Conservation (phyloP, 2,113 vertebrate genomes). For the Colinus virginianus region DNA sequence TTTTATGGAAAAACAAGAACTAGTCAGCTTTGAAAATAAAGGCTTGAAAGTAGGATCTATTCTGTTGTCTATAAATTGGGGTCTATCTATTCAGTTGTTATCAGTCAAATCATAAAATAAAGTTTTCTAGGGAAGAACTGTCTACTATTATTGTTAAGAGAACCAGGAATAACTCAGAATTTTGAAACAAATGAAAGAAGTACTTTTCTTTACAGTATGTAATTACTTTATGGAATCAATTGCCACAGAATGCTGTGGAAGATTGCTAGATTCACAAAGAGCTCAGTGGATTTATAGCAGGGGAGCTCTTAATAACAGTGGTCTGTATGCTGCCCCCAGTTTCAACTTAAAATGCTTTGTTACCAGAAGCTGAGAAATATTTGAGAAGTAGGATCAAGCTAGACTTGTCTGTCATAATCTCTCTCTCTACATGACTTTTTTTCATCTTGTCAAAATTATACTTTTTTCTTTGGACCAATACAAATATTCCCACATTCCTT, state of each 20-base stretch:
- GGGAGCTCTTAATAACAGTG: slow-evolving; percentile 17
- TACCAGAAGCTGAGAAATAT: background rate
- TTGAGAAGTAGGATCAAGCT: background rate
- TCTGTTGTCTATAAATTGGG: background rate
- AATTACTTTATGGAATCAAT: slow-evolving; percentile 36
- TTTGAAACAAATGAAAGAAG: background rate
- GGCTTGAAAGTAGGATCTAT: background rate
- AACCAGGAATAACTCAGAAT: background rate
- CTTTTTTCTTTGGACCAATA: background rate
- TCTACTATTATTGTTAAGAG: background rate
- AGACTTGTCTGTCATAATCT: background rate
- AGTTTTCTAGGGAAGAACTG: background rate
- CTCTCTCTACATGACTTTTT: background rate
- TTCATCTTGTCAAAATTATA: background rate
- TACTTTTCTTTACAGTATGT: background rate
- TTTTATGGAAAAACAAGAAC: background rate
- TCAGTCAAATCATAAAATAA: background rate
- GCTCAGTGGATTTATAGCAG: slow-evolving; percentile 12
- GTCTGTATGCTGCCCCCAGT: background rate
- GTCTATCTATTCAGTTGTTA: background rate
- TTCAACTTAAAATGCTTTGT: background rate
- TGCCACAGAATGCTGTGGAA: slow-evolving; percentile 25
- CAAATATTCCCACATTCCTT: background rate
- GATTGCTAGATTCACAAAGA: slow-evolving; percentile 38
- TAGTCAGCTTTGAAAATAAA: background rate